A percentile compares a stretch with the other conserved stretches of the same genome.
phyloP scores from a whole-genome alignment of 1,140 invertebrate genomes.

The Drosophila repletoides region DNA sequence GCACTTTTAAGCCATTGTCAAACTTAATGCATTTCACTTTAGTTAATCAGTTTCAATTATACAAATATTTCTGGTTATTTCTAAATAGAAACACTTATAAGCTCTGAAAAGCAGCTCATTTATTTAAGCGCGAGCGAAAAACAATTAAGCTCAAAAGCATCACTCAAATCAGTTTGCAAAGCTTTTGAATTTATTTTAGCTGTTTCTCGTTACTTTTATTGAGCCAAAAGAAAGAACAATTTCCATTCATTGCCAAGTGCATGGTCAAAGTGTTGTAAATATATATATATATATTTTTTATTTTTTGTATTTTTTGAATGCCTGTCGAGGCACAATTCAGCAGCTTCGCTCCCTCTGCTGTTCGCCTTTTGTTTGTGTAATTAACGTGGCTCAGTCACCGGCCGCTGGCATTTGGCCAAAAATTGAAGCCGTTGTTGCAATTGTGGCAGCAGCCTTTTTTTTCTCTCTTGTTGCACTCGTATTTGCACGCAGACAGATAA shows the following conservation, averaged over 20 bases:
- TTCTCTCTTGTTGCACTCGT: slow-evolving; percentile 1
- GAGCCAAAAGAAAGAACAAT: not conserved
- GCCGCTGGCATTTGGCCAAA: slow-evolving; percentile 33
- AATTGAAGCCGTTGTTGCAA: slow-evolving; percentile 31
- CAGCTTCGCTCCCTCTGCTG: not conserved
- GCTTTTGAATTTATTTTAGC: no score
- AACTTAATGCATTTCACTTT: no score
- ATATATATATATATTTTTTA: no score
- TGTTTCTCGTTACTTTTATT: no score
- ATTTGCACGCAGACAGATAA: slow-evolving; percentile 18
- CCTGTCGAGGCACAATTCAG: not conserved
- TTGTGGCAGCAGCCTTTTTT: slow-evolving; percentile 39
- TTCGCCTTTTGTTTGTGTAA: slow-evolving; percentile 37
- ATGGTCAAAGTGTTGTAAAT: slow-evolving; percentile 7
- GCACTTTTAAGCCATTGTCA: no score
- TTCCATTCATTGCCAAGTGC: slow-evolving; percentile 35
- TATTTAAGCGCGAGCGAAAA: no score
- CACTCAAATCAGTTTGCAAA: no score
- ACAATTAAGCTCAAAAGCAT: no score
- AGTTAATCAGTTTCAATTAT: no score
- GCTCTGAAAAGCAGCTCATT: no score
- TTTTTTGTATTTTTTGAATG: slow-evolving; percentile 5
- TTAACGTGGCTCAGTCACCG: slow-evolving; percentile 46
- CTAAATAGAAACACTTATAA: no score
- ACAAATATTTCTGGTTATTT: no score